Conservation (phyloP, 2,113 vertebrate genomes). For the Alexandromys fortis region DNA sequence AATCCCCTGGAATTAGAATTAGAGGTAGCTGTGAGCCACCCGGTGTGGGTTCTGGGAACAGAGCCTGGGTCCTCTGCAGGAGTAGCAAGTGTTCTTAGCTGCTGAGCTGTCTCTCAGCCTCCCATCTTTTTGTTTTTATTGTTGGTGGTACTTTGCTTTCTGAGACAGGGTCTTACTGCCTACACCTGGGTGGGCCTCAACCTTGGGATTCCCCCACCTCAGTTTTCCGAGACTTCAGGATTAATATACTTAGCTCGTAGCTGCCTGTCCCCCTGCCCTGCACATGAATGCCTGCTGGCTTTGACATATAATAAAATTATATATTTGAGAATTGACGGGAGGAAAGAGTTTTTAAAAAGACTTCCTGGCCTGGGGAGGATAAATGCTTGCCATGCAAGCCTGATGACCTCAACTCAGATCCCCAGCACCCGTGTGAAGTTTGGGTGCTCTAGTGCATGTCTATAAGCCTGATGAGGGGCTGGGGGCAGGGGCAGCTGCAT, state of each 20-base stretch:
- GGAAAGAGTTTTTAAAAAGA: not conserved
- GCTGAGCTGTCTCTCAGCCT: not conserved
- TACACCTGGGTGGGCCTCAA: too few relatives aligned
- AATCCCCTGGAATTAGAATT: not conserved
- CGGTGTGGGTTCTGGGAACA: not conserved
- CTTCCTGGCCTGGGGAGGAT: not conserved
- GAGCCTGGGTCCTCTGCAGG: not conserved
- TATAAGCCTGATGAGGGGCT: not conserved
- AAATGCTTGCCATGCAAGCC: not conserved
- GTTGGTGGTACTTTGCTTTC: not conserved
- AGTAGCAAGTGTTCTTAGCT: not conserved
- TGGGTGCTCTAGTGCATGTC: not conserved
- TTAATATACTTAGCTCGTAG: not conserved
- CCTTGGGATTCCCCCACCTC: not conserved
- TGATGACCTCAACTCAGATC: not conserved
- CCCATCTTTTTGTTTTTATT: not conserved
- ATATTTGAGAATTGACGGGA: accelerated
- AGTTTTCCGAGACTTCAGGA: not conserved
- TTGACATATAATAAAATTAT: not conserved
- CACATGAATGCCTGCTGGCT: accelerated
- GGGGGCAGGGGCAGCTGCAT: too few relatives aligned
- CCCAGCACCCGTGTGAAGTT: not conserved
- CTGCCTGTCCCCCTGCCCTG: too few relatives aligned
- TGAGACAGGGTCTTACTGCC: too few relatives aligned
- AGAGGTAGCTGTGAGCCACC: not conserved